Conservation (phyloP, 1,140 invertebrate genomes). For the Drosophila elegans region DNA sequence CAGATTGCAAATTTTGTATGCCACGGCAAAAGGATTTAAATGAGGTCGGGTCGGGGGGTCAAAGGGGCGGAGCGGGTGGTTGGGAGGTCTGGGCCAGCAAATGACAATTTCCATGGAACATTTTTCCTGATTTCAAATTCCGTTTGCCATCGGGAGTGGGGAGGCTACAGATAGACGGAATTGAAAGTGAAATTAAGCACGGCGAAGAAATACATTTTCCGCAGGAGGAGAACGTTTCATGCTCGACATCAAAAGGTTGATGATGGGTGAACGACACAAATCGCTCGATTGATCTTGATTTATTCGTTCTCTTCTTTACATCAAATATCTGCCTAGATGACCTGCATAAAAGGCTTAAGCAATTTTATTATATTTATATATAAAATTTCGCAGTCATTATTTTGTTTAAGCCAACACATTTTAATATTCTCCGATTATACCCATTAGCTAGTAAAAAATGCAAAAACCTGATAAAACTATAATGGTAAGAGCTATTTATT, state of each 20-base stretch:
- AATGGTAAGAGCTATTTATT: too few relatives aligned
- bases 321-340: neutral
- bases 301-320: neutral
- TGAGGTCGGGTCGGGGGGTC: conserved; percentile 26
- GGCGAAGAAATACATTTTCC: conserved; percentile 16
- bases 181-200: conserved; percentile 49
- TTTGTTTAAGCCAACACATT: too few relatives aligned
- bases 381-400: too few relatives aligned
- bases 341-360: neutral
- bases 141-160: conserved; percentile 22
- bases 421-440: too few relatives aligned
- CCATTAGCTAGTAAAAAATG: too few relatives aligned
- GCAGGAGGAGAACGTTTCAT: conserved; percentile 2
- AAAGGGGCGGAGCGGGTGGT: neutral
- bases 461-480: too few relatives aligned
- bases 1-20: conserved; percentile 37
- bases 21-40: conserved; percentile 46
- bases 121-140: conserved; percentile 50
- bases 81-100: neutral
- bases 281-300: conserved; percentile 28
- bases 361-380: too few relatives aligned
- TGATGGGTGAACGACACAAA: conserved; percentile 27
- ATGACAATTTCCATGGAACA: conserved; percentile 41
- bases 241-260: conserved; percentile 30
- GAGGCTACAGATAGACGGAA: conserved; percentile 24